phyloP scores from a whole-genome alignment of 2,797 vertebrate genomes.

The Toxotes lorentzi region DNA sequence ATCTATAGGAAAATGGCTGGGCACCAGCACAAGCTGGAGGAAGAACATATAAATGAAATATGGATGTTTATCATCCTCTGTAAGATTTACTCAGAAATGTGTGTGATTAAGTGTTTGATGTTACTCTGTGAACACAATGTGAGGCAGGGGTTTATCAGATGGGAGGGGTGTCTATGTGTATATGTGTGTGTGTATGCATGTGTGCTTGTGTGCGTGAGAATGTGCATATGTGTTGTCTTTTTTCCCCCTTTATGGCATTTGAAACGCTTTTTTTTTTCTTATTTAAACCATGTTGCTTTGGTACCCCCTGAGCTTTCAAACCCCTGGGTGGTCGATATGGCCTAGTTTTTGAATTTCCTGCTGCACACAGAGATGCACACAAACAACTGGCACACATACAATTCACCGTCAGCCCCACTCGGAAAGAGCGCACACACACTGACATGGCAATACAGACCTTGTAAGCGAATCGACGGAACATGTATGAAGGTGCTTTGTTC shows the following conservation, averaged over 20 bases:
- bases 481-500: constrained; percentile 64
- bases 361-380: constrained; percentile 73
- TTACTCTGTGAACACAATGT: constrained; percentile 65
- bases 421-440: constrained; percentile 8
- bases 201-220: constrained; percentile 1
- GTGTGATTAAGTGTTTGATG: constrained; percentile 74
- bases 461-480: constrained; percentile 65
- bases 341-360: constrained; percentile 85
- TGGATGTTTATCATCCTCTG: constrained; percentile 70
- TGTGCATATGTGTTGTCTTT: constrained; percentile 56
- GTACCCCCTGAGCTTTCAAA: constrained; percentile 82
- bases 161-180: constrained; percentile 38
- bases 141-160: constrained; percentile 55
- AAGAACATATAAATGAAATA: constrained; percentile 62
- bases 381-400: constrained; percentile 79
- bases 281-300: constrained; percentile 80
- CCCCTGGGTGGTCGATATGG: constrained; percentile 86
- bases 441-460: constrained; percentile 33
- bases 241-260: constrained; percentile 54
- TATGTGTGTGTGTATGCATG: constrained; percentile 17
- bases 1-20: constrained; percentile 68
- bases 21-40: constrained; percentile 53
- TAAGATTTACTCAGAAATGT: constrained; percentile 70
- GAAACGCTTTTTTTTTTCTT: constrained; percentile 64
- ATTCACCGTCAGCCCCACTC: constrained; percentile 69